Conservation (phyloP, 2,888 invertebrate species). For the Drepana falcataria region DNA sequence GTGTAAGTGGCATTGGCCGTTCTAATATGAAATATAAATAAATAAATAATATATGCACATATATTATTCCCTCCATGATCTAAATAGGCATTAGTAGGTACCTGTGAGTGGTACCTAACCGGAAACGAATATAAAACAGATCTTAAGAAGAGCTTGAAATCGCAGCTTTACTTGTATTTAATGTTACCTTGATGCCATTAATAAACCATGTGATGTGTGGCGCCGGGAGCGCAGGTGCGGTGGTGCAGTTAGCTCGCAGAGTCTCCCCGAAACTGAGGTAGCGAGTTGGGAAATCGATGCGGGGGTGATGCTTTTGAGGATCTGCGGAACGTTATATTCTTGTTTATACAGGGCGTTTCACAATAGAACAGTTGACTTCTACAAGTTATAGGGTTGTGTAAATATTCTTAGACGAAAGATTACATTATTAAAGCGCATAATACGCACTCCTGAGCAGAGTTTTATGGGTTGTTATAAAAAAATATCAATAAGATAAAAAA, state of each 20-base stretch:
- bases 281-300: conserved; percentile 67
- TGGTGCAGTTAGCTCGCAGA: conserved; percentile 76
- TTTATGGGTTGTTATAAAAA: too few species aligned
- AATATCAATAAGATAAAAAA: too few species aligned
- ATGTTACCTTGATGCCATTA: conserved; percentile 83
- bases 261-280: conserved; percentile 66
- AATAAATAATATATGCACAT: too few species aligned
- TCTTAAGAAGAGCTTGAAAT: neutral
- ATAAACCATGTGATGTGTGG: conserved; percentile 89
- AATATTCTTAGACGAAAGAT: too few species aligned
- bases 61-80: too few species aligned
- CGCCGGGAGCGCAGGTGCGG: conserved; percentile 84
- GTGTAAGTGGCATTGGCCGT: too few species aligned
- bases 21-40: too few species aligned
- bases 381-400: too few species aligned
- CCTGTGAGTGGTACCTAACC: neutral
- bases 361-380: neutral
- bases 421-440: too few species aligned
- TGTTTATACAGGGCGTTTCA: conserved; percentile 1
- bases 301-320: conserved; percentile 71
- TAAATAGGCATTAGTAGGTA: too few species aligned
- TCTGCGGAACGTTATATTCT: conserved; percentile 33
- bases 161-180: neutral
- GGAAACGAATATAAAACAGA: too few species aligned
- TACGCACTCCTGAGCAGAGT: too few species aligned